A percentile compares a stretch with the other conserved stretches of the same genome.
Conservation (phyloP, 1,140 invertebrate species). For the Drosophila baimaii region DNA sequence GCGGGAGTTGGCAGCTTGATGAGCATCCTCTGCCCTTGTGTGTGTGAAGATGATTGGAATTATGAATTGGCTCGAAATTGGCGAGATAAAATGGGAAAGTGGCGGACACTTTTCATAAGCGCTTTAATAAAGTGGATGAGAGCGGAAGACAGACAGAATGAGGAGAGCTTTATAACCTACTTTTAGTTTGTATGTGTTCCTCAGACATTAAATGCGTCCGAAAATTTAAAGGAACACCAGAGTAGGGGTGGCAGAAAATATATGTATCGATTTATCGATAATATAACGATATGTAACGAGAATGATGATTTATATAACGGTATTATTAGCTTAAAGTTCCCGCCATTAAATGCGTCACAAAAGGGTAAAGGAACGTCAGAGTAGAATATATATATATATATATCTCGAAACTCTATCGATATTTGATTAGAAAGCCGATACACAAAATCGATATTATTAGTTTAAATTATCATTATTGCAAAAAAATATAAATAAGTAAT, state of each 20-base stretch:
- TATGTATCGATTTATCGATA: too few species aligned
- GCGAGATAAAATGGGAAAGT: not conserved
- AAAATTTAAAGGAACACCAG: not conserved
- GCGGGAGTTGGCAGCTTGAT: constrained; percentile 12
- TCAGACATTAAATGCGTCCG: not conserved
- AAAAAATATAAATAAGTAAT: too few species aligned
- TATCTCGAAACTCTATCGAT: too few species aligned
- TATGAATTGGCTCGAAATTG: constrained; percentile 19
- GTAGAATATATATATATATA: not conserved
- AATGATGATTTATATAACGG: too few species aligned
- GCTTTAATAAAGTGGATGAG: constrained; percentile 3
- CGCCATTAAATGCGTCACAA: not conserved
- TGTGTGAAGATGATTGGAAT: constrained; percentile 25
- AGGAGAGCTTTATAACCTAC: not conserved
- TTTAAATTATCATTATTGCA: too few species aligned
- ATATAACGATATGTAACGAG: too few species aligned
- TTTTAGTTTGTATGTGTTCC: too few species aligned
- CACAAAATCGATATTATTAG: too few species aligned
- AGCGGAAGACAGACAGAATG: too few species aligned
- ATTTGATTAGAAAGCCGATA: too few species aligned
- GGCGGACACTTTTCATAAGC: not conserved
- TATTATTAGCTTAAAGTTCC: too few species aligned
- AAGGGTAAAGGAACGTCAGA: not conserved
- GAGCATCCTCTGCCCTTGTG: not conserved
- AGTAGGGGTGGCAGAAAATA: not conserved